phyloP scores from a whole-genome alignment of 2,888 invertebrate genomes.

The Sipha maydis region DNA sequence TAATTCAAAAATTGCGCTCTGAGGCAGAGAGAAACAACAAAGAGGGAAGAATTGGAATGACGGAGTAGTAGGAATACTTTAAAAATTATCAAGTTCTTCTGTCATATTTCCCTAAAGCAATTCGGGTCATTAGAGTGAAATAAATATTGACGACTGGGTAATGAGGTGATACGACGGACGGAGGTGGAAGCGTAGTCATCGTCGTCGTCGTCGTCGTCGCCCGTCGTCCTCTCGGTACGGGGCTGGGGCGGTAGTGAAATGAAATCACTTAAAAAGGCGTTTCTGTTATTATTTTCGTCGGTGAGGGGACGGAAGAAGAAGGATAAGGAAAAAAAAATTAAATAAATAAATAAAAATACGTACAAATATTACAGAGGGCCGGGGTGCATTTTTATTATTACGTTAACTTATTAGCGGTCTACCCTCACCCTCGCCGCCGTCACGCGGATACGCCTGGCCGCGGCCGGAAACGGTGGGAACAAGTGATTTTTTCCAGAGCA shows the following conservation, averaged over 20 bases:
- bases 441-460: slow-evolving; percentile 20
- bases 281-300: slow-evolving; percentile 49
- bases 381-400: slow-evolving; percentile 53
- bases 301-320: background rate
- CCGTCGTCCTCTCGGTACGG: too few relatives aligned
- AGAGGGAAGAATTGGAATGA: background rate
- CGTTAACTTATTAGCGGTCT: slow-evolving; percentile 57
- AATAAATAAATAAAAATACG: background rate
- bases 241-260: background rate
- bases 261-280: slow-evolving; percentile 57
- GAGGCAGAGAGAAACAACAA: background rate
- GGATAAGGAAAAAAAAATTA: slow-evolving; percentile 8
- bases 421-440: background rate
- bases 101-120: slow-evolving; percentile 20
- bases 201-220: background rate
- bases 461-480: slow-evolving; percentile 46
- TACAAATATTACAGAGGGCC: background rate
- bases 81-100: slow-evolving; percentile 33
- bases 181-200: background rate
- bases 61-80: background rate
- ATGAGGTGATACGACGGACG: slow-evolving; percentile 40
- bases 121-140: slow-evolving; percentile 51
- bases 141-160: slow-evolving; percentile 57
- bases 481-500: slow-evolving; percentile 59
- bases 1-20: background rate